Evolutionary conservation across 2,797 vertebrate genomes (phyloP).

Genomic region (Alcedo quadribrachys): DNA sequence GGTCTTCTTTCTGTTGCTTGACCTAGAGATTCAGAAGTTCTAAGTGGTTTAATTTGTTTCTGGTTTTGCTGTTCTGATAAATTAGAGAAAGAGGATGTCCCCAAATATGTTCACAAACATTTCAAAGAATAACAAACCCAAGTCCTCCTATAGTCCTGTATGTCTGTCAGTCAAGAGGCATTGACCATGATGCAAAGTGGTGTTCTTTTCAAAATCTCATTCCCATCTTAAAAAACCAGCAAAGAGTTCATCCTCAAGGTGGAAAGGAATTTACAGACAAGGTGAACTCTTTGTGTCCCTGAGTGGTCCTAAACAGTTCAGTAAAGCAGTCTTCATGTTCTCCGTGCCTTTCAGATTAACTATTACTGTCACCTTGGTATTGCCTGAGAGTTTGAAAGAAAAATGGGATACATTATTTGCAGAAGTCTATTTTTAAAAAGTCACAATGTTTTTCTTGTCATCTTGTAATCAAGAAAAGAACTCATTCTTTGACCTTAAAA

Average conservation of each 20-base stretch:
- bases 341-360: background rate
- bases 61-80: background rate
- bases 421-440: background rate
- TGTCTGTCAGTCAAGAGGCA: background rate
- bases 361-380: background rate
- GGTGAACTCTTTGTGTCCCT: background rate
- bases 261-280: background rate
- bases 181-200: background rate
- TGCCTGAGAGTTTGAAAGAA: background rate
- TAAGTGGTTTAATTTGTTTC: background rate
- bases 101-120: background rate
- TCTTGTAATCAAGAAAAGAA: background rate
- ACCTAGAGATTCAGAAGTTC: background rate
- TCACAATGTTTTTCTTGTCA: background rate
- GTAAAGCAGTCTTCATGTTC: background rate
- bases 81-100: background rate
- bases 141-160: background rate
- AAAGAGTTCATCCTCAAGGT: background rate
- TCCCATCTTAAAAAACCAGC: background rate
- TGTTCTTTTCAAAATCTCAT: background rate
- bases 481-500: background rate
- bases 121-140: background rate
- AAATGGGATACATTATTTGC: background rate
- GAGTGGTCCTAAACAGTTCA: background rate
- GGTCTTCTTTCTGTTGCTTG: background rate